Base-by-base conservation (phyloP, 2,888 invertebrate genomes). In the Odontocolon sp. region DNA sequence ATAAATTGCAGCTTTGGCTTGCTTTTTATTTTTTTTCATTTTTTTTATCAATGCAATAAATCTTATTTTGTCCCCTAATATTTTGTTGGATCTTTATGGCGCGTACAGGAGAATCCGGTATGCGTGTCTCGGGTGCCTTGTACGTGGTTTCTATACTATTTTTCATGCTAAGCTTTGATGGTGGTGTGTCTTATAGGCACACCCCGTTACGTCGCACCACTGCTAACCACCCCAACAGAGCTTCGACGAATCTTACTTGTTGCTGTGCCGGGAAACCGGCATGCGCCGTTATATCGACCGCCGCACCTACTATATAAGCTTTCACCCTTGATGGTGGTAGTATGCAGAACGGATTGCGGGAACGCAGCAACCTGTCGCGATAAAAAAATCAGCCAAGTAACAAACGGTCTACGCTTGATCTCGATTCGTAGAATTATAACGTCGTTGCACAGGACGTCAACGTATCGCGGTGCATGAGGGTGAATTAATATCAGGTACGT, bases 241-340 rank as follows among this genome's bases (percentile, higher is more conserved):
- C n/a, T 38, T 23, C 66, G 31, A 18, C 80, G 73, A 79, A 70
- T 77, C 74, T 84, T 85, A 89, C 89, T 90, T 90, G 89, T 90
- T 90, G 89, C 90, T 89, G 87, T 79, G 75, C 66, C 56, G 50
- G 63, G 40, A 69, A 74, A 79, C 56, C 18, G 85, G 80, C 89
- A 89, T 90, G 89, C 89, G 89, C 89, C 81, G 23, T 80, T 87
- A 81, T 90, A 90, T 90, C 88, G 89, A 90, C 86, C 86, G 68
- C 3, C 54, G 9, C 61, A 59, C 54, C 74, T 64, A 66, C 84
- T 88, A 87, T 88, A 88, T 85, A 88, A 87, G 83, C 80, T 75
- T 64, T 38, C 75, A 80, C 64, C 80, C 67, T 76, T 66, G 82
- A 76, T 79, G 81, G 77, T 78, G 80, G 80, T 81, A 82, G 80